Evolutionary conservation across 2,113 vertebrate genomes (phyloP).

Genomic region (Fulmarus glacialis): DNA sequence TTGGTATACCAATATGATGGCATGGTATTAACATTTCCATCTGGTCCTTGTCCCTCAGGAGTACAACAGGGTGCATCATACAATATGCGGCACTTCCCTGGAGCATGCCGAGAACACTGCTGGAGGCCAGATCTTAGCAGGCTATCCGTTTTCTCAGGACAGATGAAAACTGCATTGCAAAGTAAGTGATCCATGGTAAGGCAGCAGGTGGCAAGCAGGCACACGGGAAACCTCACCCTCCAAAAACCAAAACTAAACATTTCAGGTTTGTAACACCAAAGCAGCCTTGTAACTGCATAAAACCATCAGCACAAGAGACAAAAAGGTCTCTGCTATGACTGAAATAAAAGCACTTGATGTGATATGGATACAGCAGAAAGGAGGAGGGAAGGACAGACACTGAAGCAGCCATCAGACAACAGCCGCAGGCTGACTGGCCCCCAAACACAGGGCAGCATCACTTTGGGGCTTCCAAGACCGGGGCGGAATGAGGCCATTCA

Average conservation of each 20-base stretch:
- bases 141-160: not conserved
- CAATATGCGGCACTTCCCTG: not conserved
- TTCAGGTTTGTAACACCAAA: not conserved
- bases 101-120: not conserved
- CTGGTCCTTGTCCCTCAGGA: not conserved
- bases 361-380: not conserved
- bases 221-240: not conserved
- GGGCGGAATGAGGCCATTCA: not conserved
- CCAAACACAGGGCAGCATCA: accelerated
- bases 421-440: not conserved
- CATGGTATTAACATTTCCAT: not conserved
- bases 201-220: not conserved
- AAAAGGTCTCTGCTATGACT: not conserved
- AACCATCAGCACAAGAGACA: not conserved
- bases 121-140: not conserved
- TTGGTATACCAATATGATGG: not conserved
- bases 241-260: not conserved
- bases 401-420: not conserved
- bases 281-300: not conserved
- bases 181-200: not conserved
- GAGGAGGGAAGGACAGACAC: not conserved
- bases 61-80: not conserved
- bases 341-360: not conserved
- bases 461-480: accelerated
- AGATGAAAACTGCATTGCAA: not conserved